These are phyloP conservation scores for Phorcus lineatus DNA, from an alignment of 2,888 invertebrate species.

Conservation along the genomic window DNA sequence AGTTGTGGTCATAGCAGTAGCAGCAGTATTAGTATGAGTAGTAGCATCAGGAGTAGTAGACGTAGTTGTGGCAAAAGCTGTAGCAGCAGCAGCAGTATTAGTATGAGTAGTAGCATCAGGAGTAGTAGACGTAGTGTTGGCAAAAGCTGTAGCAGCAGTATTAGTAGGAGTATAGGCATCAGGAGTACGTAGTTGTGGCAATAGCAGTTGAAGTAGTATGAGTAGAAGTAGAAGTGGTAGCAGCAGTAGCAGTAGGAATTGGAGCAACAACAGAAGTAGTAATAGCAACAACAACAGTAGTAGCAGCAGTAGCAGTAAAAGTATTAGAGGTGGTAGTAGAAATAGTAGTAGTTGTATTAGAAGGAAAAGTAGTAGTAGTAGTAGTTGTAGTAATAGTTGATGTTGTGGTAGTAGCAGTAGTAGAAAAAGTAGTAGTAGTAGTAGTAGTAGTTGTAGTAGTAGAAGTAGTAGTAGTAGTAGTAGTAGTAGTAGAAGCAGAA, in stretches of 20 bases:
- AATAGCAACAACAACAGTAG: not conserved
- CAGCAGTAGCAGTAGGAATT: too few relatives aligned
- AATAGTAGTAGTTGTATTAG: too few relatives aligned
- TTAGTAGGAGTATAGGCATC: not conserved
- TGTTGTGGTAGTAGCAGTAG: not conserved
- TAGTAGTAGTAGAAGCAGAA: too few relatives aligned
- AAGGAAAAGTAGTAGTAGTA: not conserved
- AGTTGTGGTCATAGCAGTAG: slow-evolving; percentile 34
- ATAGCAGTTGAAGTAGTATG: not conserved
- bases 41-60: slow-evolving; percentile 25
- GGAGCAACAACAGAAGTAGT: not conserved
- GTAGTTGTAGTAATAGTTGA: not conserved
- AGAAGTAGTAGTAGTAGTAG: slow-evolving; percentile 3
- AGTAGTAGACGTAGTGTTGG: not conserved
- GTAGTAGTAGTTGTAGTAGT: slow-evolving; percentile 7
- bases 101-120: not conserved
- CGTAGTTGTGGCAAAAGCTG: not conserved
- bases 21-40: slow-evolving; percentile 22
- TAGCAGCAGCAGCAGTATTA: not conserved
- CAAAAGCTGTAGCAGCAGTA: not conserved
- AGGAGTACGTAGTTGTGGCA: not conserved
- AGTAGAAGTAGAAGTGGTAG: not conserved
- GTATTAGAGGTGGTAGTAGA: not conserved
- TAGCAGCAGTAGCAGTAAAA: not conserved
- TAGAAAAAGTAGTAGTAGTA: not conserved